Base-by-base conservation (phyloP, 2,113 vertebrate species). In the Oxygymnocypris stewartii region DNA sequence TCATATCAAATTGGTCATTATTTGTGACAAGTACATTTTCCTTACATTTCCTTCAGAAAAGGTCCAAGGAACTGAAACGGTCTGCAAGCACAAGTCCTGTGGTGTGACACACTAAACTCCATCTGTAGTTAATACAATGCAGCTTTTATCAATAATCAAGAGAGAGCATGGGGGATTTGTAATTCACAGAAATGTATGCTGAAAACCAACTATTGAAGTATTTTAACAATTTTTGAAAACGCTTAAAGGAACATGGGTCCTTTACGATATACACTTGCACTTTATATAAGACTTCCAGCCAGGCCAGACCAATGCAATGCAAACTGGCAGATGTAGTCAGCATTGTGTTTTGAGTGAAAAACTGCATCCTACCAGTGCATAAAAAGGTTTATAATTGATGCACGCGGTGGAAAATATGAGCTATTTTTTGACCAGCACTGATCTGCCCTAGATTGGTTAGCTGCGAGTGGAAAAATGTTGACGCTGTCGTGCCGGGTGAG, bases 401-500 rank as follows among this genome's bases (percentile, higher is more conserved):
- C n/a, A 76, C 47, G 73, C 2, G 42, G 42, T 81, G 79, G 79
- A 65, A 65, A 81, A 47, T 10, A 44, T 20, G 28, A 76, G n/a
- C 51, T 31, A 78, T 37, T 75, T 86, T 76, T 71, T n/a, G 42
- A 67, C 67, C 76, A 35, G 49, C 79, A 63, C n/a, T 51, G n/a
- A n/a, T 73, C 23, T 80, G 49, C 25, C 23, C 77, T 86, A 73
- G 35, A 51, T 79, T 4, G n/a, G n/a, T 47, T 35, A 16, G 44
- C 18, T 83, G 47, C 11, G 59, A 82, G 76, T 88, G 88, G 85
- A 89, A 89, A n/a, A 89, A 87, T 77, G 35, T 81, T 71, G 84
- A 73, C 82, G 65, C 40, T 81, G 6, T 44, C 11, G 51, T 74
- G 87, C 79, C 31, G 57, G 82, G 76, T 89, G 82, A 88, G 77